Evolutionary conservation across 2,113 vertebrate species (phyloP), one percentile per base, ranked within the genome.

Genomic region (Myotis davidii): DNA sequence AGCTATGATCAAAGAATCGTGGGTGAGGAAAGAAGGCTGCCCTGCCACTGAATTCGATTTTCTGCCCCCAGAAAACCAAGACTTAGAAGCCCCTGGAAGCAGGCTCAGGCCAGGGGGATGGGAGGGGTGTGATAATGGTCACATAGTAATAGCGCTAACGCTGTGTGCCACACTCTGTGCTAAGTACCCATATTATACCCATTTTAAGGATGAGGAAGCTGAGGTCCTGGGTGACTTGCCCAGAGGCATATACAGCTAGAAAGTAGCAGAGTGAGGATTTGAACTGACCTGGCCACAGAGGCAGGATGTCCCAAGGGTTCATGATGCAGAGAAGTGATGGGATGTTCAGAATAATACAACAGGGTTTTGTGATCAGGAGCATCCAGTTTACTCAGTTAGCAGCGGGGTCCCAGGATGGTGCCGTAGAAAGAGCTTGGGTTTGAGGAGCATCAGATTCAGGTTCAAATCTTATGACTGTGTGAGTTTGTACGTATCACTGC

Each of bases 271-370:
- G 59, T 61, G 59, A 61, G 59, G 59, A 61, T 61, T 27, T 5
- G 59, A 27, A 65, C 39, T 27, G 37, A 59, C 5, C 12, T 59
- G 64, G 37, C 9, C 64, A 23, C 23, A n/a, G 10, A 65, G 12
- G n/a, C 11, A 1, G 6, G 34, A 25, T 4, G 8, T 2, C 34
- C 34, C 3, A n/a, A 2, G n/a, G 32, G 5, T 74, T 23, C 64
- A 4, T 5, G 54, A 79, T 87, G 64, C 65, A 67, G 12, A 88
- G 45, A 54, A 4, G 39, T 0, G 0, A 14, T 17, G 25, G 21
- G 3, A 18, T 32, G 32, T 72, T 67, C 4, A 32, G 37, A 18
- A 20, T 17, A 21, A 84, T 9, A 2, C 10, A 1, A 6, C 56
- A 10, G 3, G 11, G 12, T 11, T 59, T 64, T 91, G 61, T 76